These are phyloP conservation scores for Dasyornis broadbenti DNA, from an alignment of 2,113 vertebrate genomes.

Conservation along the genomic window DNA sequence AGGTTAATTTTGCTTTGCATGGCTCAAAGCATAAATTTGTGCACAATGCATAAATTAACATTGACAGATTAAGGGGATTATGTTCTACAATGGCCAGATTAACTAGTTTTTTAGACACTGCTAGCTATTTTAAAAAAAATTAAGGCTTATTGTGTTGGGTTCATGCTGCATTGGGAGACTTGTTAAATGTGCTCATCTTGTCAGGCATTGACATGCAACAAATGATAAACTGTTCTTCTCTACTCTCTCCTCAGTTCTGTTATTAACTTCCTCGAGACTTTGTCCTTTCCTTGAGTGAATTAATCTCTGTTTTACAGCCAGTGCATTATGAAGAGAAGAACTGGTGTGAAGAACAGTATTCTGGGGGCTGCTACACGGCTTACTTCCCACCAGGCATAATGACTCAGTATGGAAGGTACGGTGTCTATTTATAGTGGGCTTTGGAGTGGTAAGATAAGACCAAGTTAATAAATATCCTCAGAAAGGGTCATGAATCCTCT, in stretches of 20 bases:
- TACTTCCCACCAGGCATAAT: constrained; percentile 94
- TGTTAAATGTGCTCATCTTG: not conserved
- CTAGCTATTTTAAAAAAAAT: not conserved
- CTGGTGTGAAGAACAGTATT: constrained; percentile 98
- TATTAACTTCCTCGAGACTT: not conserved
- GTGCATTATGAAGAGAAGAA: constrained; percentile 98
- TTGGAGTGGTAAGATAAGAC: not conserved
- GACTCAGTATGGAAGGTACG: constrained; percentile 91
- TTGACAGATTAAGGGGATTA: constrained; percentile 8
- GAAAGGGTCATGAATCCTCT: constrained; percentile 31
- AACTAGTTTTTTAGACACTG: not conserved
- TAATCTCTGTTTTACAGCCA: constrained; percentile 75
- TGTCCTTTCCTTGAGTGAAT: not conserved
- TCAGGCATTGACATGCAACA: not conserved
- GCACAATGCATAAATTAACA: not conserved
- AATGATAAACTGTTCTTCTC: not conserved
- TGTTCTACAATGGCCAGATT: not conserved
- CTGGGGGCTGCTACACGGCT: constrained; percentile 92
- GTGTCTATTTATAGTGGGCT: not conserved
- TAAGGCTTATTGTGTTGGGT: not conserved
- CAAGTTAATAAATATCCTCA: constrained; percentile 37
- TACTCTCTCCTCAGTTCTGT: not conserved
- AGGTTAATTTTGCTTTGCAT: not conserved
- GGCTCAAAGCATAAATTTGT: not conserved
- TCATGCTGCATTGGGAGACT: not conserved